Evolutionary conservation across 2,797 vertebrate species (phyloP).

Genomic region (Enteromius viviparus): DNA sequence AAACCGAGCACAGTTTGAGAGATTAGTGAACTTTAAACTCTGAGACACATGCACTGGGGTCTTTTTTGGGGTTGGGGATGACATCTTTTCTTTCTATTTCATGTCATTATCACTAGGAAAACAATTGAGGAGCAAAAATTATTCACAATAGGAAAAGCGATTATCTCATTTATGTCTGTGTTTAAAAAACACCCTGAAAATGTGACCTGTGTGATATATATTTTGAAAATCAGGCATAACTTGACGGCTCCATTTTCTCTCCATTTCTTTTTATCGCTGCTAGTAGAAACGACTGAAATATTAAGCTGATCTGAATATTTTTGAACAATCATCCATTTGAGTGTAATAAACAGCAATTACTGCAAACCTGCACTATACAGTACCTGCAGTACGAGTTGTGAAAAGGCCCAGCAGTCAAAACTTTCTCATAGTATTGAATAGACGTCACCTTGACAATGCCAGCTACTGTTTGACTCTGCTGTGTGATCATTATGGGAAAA

Average conservation of each 20-base stretch:
- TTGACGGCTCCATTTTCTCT: neutral
- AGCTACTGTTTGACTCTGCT: slow-evolving; percentile 35
- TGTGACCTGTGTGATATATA: neutral
- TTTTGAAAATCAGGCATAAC: neutral
- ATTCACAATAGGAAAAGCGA: neutral
- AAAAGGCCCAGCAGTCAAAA: neutral
- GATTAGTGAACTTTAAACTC: too few relatives aligned
- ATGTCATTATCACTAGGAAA: neutral
- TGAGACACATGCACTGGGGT: neutral
- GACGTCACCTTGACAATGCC: slow-evolving; percentile 29
- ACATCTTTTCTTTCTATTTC: neutral
- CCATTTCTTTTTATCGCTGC: neutral
- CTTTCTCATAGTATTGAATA: neutral
- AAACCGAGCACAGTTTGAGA: neutral
- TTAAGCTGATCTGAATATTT: neutral
- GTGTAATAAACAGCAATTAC: neutral
- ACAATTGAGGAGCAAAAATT: too few relatives aligned
- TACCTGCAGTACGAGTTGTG: neutral
- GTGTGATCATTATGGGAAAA: slow-evolving; percentile 56
- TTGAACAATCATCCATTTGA: neutral
- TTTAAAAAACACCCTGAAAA: neutral
- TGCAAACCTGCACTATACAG: neutral
- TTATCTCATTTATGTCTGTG: neutral
- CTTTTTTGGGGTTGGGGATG: neutral
- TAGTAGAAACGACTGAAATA: neutral